phyloP scores from a whole-genome alignment of 1,140 invertebrate species.

The Aricia agestis region DNA sequence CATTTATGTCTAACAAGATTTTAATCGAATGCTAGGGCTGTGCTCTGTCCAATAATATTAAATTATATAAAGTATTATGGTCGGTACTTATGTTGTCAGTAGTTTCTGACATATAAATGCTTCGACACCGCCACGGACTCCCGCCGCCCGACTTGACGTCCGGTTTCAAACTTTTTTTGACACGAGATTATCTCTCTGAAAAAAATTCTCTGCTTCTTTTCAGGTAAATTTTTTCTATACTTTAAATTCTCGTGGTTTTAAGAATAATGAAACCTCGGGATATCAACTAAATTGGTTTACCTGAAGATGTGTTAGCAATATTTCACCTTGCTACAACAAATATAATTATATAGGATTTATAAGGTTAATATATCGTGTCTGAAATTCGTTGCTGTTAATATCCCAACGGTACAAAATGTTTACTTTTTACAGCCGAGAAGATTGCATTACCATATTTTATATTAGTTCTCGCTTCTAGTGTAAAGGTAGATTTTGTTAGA shows the following conservation, averaged over 20 bases:
- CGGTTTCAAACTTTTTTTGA: no score
- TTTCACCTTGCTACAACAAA: not conserved
- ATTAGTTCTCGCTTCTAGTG: not conserved
- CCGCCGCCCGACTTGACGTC: no score
- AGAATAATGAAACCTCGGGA: no score
- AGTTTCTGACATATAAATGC: no score
- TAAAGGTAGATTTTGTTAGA: not conserved
- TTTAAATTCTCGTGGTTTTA: no score
- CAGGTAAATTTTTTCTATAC: no score
- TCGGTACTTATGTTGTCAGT: no score
- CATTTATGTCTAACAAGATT: constrained; percentile 16
- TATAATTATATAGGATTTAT: not conserved
- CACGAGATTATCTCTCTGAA: no score
- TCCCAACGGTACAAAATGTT: not conserved
- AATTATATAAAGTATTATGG: not conserved
- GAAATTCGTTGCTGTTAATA: not conserved
- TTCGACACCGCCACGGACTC: no score
- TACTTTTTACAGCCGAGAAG: not conserved
- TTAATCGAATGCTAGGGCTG: constrained; percentile 6
- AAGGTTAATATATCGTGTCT: not conserved
- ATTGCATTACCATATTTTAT: not conserved
- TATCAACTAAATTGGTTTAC: no score
- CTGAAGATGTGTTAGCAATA: not conserved
- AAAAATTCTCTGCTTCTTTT: no score
- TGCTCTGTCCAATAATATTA: not conserved